Evolutionary conservation across 2,797 vertebrate species (phyloP), one percentile per base, ranked within the genome.

Genomic region (Darevskia nairensis): DNA sequence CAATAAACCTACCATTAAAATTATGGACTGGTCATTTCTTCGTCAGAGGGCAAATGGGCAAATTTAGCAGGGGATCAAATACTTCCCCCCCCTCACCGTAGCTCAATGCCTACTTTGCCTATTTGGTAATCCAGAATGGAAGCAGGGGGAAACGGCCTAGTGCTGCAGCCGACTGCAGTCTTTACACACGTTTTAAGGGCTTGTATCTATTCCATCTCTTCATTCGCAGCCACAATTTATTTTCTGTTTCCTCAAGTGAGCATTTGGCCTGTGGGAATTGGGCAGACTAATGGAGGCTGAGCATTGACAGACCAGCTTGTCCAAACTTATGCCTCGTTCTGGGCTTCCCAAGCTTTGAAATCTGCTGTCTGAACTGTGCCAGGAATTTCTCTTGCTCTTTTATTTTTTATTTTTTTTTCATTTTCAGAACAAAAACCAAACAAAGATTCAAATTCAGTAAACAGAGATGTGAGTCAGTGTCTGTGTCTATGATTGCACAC

Each of bases 401-500:
- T 35, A 76, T 8, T 35, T 85, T 78, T 44, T 27, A 6, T 77
- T 35, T 35, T 35, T 35, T 50, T 80, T 80, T 76, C 76, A 64
- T 80, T 74, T 82, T 35, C 74, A 87, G 90, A 92, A 71, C 32
- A 92, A 83, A 92, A 46, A 59, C 15, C 89, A 94, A 92, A 92
- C 78, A 90, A 91, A 55, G 64, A 79, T 91, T 77, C 90, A 77
- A 27, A 90, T 91, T 89, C 89, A 87, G 81, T 88, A 92, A 91
- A 87, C 77, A 85, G 76, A 80, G 86, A 71, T 27, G 9, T 85
- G 85, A 94, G 61, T 93, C 90, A 90, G 35, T 74, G 72, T 77
- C 41, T 89, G 83, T 71, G 88, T 44, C 82, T 89, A 50, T 77
- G 86, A 92, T 89, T 80, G 0, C 50, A 66, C 69, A 64, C 55